These are phyloP conservation scores for Oscheius sp. DNA, from an alignment of 2,888 invertebrate species.

Conservation along the genomic window DNA sequence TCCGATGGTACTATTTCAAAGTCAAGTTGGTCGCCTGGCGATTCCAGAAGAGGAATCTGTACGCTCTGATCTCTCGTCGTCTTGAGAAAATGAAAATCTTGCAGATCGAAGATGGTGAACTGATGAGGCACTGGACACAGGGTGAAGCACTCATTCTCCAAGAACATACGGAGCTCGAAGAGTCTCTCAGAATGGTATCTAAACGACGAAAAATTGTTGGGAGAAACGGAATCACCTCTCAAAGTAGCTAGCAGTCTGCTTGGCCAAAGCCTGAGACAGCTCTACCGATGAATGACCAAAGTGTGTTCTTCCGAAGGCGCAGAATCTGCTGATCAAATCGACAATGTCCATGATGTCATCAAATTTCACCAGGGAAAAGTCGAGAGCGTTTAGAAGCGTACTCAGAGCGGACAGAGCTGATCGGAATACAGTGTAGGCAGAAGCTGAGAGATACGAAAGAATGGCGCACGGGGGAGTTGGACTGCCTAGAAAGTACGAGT, in stretches of 20 bases:
- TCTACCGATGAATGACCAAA: constrained; percentile 54
- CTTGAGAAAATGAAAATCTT: constrained; percentile 67
- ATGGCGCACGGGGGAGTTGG: constrained; percentile 4
- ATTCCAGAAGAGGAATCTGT: constrained; percentile 1
- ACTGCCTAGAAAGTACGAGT: neutral
- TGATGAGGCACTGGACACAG: constrained; percentile 67
- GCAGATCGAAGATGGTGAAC: constrained; percentile 69
- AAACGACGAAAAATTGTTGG: too few species aligned
- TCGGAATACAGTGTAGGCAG: constrained; percentile 36
- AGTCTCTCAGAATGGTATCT: constrained; percentile 58
- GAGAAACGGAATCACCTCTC: constrained; percentile 30
- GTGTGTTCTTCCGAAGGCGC: constrained; percentile 61
- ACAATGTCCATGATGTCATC: constrained; percentile 67
- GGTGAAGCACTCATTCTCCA: constrained; percentile 71
- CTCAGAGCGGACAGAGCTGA: constrained; percentile 43
- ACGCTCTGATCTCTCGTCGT: constrained; percentile 33
- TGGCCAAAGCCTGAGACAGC: constrained; percentile 56
- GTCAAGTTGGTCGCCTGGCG: constrained; percentile 26
- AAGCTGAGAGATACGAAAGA: constrained; percentile 29
- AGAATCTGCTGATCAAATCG: constrained; percentile 68
- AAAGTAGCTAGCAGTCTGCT: constrained; percentile 53
- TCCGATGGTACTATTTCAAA: constrained; percentile 30
- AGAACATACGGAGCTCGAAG: constrained; percentile 69
- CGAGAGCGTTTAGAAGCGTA: constrained; percentile 54
- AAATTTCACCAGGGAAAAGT: constrained; percentile 64